phyloP scores from a whole-genome alignment of 2,113 vertebrate species.

The Odocoileus hemionus region DNA sequence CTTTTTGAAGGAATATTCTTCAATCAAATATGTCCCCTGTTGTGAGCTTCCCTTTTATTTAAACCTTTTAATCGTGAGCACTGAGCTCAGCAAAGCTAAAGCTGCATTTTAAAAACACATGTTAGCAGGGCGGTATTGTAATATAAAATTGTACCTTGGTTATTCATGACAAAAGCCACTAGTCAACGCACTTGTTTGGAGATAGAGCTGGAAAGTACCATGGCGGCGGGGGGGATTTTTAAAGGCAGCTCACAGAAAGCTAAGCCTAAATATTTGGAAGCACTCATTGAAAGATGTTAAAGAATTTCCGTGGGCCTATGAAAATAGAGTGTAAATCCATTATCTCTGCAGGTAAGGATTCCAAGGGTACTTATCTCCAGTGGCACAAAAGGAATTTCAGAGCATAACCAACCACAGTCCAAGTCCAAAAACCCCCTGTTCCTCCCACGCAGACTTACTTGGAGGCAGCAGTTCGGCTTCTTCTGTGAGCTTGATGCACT shows the following conservation, averaged over 20 bases:
- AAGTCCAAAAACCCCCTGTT: not conserved
- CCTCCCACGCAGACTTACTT: not conserved
- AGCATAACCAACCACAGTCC: not conserved
- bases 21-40: slow-evolving; percentile 38
- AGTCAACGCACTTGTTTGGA: slow-evolving; percentile 8
- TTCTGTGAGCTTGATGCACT: not conserved
- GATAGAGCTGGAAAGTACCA: not conserved
- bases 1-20: slow-evolving; percentile 31
- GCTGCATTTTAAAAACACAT: slow-evolving; percentile 27
- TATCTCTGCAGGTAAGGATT: not conserved
- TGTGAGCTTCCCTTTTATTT: slow-evolving; percentile 9
- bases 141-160: slow-evolving; percentile 15
- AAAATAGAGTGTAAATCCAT: not conserved
- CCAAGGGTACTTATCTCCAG: slow-evolving; percentile 40
- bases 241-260: slow-evolving; percentile 29
- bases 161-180: slow-evolving; percentile 41
- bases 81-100: slow-evolving; percentile 32
- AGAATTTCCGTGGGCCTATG: not conserved
- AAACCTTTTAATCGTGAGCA: slow-evolving; percentile 40
- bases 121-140: slow-evolving; percentile 17
- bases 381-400: slow-evolving; percentile 52
- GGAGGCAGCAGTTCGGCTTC: not conserved
- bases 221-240: not conserved
- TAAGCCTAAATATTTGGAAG: slow-evolving; percentile 35
- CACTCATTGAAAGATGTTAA: slow-evolving; percentile 36